Percentiles rank a stretch among this genome's conserved stretches.
These are phyloP conservation scores for Lucilia sericata DNA, from an alignment of 1,140 invertebrate species.

Conservation along the genomic window DNA sequence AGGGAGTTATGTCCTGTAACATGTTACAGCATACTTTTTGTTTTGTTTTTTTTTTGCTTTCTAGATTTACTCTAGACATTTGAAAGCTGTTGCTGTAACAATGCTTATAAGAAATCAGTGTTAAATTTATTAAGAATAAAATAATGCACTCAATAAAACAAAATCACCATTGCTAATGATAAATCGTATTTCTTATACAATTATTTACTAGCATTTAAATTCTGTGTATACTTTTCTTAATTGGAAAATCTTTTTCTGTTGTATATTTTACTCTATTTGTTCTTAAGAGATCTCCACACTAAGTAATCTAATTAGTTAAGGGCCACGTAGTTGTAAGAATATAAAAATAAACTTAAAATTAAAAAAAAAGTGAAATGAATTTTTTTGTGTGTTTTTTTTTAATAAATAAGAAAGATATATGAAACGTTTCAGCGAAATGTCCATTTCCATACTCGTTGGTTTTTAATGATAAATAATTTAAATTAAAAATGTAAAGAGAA, in stretches of 20 bases:
- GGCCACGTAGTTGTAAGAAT: conserved; percentile 29
- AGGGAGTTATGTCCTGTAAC: neutral
- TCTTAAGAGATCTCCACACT: neutral
- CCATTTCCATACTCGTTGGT: neutral
- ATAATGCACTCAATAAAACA: conserved; percentile 32
- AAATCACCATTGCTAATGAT: neutral
- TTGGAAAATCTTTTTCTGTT: neutral
- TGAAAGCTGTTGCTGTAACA: conserved; percentile 32
- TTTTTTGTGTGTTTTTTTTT: neutral
- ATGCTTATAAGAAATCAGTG: conserved; percentile 29
- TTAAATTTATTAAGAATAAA: conserved; percentile 32
- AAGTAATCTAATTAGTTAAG: conserved; percentile 41
- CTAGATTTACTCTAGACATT: neutral
- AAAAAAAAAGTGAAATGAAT: neutral
- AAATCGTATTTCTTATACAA: neutral
- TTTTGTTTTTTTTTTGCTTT: neutral
- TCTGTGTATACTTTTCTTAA: neutral
- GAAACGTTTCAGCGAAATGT: neutral
- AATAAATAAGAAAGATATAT: neutral
- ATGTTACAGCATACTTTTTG: neutral
- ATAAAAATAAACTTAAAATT: conserved; percentile 10
- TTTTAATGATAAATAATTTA: conserved; percentile 22
- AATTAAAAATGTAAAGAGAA: neutral
- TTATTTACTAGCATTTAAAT: neutral
- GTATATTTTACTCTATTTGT: neutral